Base-by-base conservation (phyloP, 2,888 invertebrate species). In the Leucania comma region DNA sequence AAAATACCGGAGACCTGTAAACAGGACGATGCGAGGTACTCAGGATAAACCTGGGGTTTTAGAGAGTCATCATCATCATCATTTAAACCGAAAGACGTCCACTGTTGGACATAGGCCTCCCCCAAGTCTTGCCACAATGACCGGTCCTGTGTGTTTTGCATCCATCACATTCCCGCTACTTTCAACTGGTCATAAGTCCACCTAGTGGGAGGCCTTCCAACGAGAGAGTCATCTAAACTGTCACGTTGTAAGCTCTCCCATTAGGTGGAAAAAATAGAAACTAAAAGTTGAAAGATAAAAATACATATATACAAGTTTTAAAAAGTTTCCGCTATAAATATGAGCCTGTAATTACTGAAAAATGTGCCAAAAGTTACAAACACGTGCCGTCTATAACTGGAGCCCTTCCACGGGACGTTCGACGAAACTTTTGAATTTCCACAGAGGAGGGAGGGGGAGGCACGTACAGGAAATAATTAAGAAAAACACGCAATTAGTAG, bases 311-410 rank as follows among this genome's bases (percentile, higher is more conserved):
- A 38, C 6, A 17, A 29, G 6, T 26, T 42, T 22, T 6, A 38
- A 61, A 63, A 59, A n/a, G 29, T 2, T 22, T 29, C 17, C 2
- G 3, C 17, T 35, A 17, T 22, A 38, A 22, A 8, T 6, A 22
- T n/a, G 29, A 32, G n/a, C 26, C 12, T 22, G 12, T 22, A 20
- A 29, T n/a, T 32, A 65, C n/a, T 14, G 64, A 50, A 48, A 29
- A 48, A n/a, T 35, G 1, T 26, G 26, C 4, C 6, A 20, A 48
- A n/a, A 75, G n/a, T 24, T 12, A 38, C 29, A 29, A 53, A 46
- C 61, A 82, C 65, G 82, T 70, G 58, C 46, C 70, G 48, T 17
- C 22, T 29, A 54, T 60, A 61, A 64, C 35, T 26, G 53, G 61
- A 68, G 29, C 76, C 50, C 50, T 58, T 54, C 48, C 42, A 32